Base-by-base conservation (phyloP, 2,797 vertebrate genomes). In the Crenuchus spilurus region DNA sequence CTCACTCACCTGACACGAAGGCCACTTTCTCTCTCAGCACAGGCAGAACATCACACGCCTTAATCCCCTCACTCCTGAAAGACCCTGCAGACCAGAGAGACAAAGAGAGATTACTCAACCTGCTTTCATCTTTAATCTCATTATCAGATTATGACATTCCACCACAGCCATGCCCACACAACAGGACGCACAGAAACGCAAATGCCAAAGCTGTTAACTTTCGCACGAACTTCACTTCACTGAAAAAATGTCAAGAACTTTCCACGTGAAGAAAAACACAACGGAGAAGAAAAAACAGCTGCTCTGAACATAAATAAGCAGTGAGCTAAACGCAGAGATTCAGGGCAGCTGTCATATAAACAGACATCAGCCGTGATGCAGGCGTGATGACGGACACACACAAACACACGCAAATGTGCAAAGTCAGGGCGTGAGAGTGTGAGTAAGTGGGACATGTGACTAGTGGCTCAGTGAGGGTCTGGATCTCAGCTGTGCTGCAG, bases 21-120 rank as follows among this genome's bases (percentile, higher is more conserved):
- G 97, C 97, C 72, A 99, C 95, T 90, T 99, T 99, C 90, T 99
- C 97, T 90, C 98, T 99, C 63, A 99, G 88, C 81, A 96, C 95
- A 35, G 95, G 93, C 79, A 99, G 94, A 65, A 99, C 97, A 83
- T 99, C 97, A 66, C 95, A 95, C 72, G 96, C 96, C 93, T 96
- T 98, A 88, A 99, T 92, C 84, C 93, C 95, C 84, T 98, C 96
- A 69, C 95, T 96, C 90, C 94, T 94, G 86, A 96, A 93, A 75
- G 96, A 96, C 70, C 96, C 97, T 99, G 90, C 16, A 84, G 85
- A 86, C 84, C 13, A 84, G 61, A 68, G 75, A 48, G 13, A 73
- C 57, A 76, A 33, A 49, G 20, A 37, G 39, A 26, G 33, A 71
- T 71, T 70, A 58, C 74, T 62, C 49, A 63, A 70, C 79, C 61